Base-by-base conservation (phyloP, 1,140 invertebrate genomes). In the Caligus rogercresseyi region DNA sequence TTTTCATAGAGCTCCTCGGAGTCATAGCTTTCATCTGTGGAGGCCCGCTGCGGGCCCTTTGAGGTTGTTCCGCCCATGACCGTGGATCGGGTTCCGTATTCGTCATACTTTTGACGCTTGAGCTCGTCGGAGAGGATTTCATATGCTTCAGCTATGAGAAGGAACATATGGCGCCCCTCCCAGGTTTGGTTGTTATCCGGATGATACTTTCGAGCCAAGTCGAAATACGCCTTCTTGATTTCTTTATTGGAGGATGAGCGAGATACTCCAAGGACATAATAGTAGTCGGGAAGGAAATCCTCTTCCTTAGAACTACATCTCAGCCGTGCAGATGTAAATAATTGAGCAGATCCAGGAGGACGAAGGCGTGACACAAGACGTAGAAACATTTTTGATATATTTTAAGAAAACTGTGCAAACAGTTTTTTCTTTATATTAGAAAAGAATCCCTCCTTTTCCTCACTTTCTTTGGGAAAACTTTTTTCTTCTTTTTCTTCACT, bases 151-250 rank as follows among this genome's bases (percentile, higher is more conserved):
- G 65, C 64, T 14, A 69, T 67, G 61, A 67, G 65, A 55, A 68
- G 66, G 61, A 69, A 69, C 63, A 65, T 66, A 25, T 66, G 65
- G 53, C 68, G 67, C 2, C 69, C 67, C 16, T 71, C 69, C 3
- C 52, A 55, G 2, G 66, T 67, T 1, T 68, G 63, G 25, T 68
- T 70, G 52, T 69, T 68, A 55, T 69, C 69, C 16, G 69, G 69
- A 67, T 70, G 69, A 63, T 63, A 69, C 25, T 69, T 64, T 66
- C 67, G 66, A 0, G 69, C 68, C 67, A 76, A 71, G 68, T 72
- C 65, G 67, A 76, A 76, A 68, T 77, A 78, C 16, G 75, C 73
- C 60, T 76, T 75, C 67, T 77, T 78, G 53, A 78, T 76, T 53
- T 76, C 72, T 62, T 71, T 71, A 1, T 66, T 54, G 61, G 71